Percentiles rank a stretch among this genome's conserved stretches.
Conservation (phyloP, 2,888 invertebrate species). For the Eueremaeus valkanovi region DNA sequence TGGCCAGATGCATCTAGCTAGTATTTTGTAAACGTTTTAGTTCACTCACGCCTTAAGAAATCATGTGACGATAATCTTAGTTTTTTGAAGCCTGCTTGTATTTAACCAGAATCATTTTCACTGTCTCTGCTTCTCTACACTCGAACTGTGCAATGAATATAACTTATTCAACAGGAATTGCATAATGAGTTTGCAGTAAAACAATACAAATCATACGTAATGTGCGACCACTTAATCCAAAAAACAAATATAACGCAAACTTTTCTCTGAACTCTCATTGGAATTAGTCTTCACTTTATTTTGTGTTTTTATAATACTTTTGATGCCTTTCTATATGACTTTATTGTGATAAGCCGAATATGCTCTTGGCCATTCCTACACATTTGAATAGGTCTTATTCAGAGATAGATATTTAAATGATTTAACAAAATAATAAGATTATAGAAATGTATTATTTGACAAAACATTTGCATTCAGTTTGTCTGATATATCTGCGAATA, state of each 20-base stretch:
- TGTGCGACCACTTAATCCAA: slow-evolving; percentile 23
- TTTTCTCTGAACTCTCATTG: background rate
- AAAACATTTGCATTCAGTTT: background rate
- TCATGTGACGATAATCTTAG: too few relatives aligned
- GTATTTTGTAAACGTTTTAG: too few relatives aligned
- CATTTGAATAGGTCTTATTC: background rate
- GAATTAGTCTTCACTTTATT: background rate
- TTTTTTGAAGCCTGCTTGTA: too few relatives aligned
- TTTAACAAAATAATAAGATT: slow-evolving; percentile 10
- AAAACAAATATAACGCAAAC: background rate
- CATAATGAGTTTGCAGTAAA: background rate
- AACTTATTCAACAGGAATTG: too few relatives aligned
- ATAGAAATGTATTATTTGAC: background rate
- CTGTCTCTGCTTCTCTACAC: too few relatives aligned
- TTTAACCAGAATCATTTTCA: too few relatives aligned
- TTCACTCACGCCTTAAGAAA: too few relatives aligned
- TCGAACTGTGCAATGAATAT: too few relatives aligned
- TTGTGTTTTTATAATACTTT: slow-evolving; percentile 1
- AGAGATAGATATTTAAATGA: background rate
- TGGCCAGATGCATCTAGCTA: too few relatives aligned
- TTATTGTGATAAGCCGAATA: slow-evolving; percentile 9
- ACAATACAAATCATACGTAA: background rate
- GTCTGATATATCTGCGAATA: background rate
- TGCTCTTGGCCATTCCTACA: slow-evolving; percentile 12
- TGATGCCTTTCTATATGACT: background rate